Conservation (phyloP, 2,113 vertebrate genomes). For the Nibea albiflora region DNA sequence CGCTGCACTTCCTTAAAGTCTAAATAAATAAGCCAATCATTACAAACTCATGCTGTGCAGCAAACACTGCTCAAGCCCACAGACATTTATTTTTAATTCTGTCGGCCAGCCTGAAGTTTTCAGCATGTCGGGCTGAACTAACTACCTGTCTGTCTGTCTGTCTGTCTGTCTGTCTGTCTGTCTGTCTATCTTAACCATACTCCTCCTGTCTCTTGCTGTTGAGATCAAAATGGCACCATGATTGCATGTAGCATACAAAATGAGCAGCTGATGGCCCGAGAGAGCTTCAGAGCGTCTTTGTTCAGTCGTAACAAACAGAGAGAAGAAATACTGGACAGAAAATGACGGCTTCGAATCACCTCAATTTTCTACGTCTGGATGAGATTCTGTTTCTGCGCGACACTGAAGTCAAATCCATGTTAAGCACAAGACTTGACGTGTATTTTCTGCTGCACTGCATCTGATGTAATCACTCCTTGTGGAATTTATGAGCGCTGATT, state of each 20-base stretch:
- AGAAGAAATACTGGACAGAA: background rate
- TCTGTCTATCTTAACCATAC: background rate
- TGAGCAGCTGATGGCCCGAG: background rate
- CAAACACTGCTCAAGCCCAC: constrained; percentile 1
- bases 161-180: background rate
- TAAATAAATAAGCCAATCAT: background rate
- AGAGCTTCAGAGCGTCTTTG: background rate
- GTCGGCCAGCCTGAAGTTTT: background rate
- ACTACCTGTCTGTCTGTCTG: background rate
- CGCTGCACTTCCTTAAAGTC: background rate
- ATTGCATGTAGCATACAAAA: background rate
- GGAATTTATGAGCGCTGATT: background rate
- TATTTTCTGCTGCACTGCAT: background rate
- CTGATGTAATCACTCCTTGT: constrained; percentile 14
- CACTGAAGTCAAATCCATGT: constrained; percentile 2
- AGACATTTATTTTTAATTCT: background rate
- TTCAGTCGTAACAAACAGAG: constrained; percentile 3
- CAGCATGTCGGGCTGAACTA: background rate
- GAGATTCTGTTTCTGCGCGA: background rate
- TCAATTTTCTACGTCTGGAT: background rate
- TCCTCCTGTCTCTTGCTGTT: background rate
- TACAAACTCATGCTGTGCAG: background rate
- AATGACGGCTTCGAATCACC: constrained; percentile 4
- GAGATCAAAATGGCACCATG: constrained; percentile 6
- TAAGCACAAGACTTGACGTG: background rate